phyloP scores from a whole-genome alignment of 2,113 vertebrate genomes.

The Heterotilapia buettikoferi region DNA sequence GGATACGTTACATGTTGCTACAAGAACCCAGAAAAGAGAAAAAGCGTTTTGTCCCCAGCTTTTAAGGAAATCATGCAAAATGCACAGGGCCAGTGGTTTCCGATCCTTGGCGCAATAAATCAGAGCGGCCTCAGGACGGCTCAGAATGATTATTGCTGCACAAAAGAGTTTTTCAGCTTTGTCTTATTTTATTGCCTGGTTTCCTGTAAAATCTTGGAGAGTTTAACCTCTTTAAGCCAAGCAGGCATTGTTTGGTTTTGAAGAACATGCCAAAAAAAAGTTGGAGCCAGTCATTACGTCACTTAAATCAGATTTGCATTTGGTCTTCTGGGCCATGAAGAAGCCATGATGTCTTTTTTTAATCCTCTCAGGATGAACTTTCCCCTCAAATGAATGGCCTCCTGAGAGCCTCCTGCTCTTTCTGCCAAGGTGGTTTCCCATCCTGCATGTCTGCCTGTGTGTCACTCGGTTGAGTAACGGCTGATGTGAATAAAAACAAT shows the following conservation, averaged over 20 bases:
- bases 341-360: not conserved
- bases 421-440: constrained; percentile 45
- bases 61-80: not conserved
- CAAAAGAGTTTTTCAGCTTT: not conserved
- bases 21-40: not conserved
- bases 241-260: not conserved
- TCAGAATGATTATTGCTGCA: not conserved
- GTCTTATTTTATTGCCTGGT: not conserved
- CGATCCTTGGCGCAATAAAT: not conserved
- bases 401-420: not conserved
- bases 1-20: not conserved
- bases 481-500: constrained; percentile 47
- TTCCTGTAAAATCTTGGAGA: not conserved
- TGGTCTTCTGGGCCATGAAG: not conserved
- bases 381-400: not conserved
- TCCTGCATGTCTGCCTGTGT: not conserved
- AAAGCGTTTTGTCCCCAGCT: not conserved
- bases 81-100: not conserved
- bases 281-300: not conserved
- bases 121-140: not conserved
- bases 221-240: not conserved
- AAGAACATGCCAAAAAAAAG: not conserved
- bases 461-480: constrained; percentile 32
- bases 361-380: not conserved
- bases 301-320: not conserved